Evolutionary conservation across 2,888 invertebrate genomes (phyloP), one percentile per base, ranked within the genome.

Genomic region (Ormyrus thymus): DNA sequence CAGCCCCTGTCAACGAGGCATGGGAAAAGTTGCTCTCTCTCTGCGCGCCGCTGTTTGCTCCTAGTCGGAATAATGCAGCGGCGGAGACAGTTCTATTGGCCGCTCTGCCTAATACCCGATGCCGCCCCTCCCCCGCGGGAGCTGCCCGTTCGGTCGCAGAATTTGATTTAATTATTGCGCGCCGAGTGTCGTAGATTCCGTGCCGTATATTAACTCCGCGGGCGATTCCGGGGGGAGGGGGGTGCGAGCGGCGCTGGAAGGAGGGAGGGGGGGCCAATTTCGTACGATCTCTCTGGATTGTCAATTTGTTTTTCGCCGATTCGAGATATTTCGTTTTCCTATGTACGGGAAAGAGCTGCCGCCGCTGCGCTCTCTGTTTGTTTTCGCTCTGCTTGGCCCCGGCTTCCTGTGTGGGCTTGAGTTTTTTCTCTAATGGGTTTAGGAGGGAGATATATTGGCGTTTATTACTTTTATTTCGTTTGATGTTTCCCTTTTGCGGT

Each of bases 31-130:
- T 87, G 86, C 87, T 85, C 29, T 29, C 29, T 29, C 29, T 29
- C 29, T 29, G 29, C 29, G 29, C 29, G 86, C 11, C 86, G 86
- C 85, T 89, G 87, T 90, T 90, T 90, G 89, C 85, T 86, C 84
- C 85, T 86, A 84, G 83, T 82, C 88, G 87, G 29, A 89, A 88
- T 89, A 89, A 89, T 87, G 86, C 86, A 87, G 87, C 85, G 86
- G 55, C 66, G 61, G 86, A 29, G 29, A 87, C 87, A 85, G 86
- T 85, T 88, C 87, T 85, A 89, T 89, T 88, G 86, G 88, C 85
- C 86, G 86, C 1, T 29, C 29, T 84, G 86, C 86, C 89, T 89
- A 88, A 89, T 89, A 89, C 62, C 4, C 6, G 4, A 10, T n/a
- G 51, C 43, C 43, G 43, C 59, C 53, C 50, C 48, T 15, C 58